Percentiles rank a stretch among this genome's conserved stretches.
Conservation (phyloP, 2,797 vertebrate genomes). For the Hapalemur alaotrensis region DNA sequence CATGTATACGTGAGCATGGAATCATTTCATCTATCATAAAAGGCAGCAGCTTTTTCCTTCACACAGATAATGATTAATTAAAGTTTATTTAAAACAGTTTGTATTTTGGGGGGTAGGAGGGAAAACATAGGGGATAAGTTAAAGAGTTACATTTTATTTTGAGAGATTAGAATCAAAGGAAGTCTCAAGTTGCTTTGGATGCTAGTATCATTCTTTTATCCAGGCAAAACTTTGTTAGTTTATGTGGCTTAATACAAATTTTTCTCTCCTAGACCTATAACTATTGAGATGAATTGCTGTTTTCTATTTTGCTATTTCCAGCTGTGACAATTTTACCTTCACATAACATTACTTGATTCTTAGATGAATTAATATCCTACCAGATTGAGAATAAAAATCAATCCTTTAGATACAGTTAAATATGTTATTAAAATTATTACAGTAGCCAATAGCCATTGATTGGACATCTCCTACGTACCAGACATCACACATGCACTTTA, state of each 20-base stretch:
- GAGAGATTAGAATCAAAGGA: conserved; percentile 25
- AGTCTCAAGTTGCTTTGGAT: neutral
- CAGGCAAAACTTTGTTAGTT: neutral
- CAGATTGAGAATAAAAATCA: neutral
- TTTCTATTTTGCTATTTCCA: neutral
- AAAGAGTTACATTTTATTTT: conserved; percentile 34
- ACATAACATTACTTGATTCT: neutral
- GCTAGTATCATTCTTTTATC: neutral
- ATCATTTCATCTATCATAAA: conserved; percentile 1
- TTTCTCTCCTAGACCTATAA: neutral
- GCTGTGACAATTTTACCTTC: neutral
- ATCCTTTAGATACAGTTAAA: neutral
- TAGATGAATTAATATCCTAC: neutral
- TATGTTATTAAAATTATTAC: neutral
- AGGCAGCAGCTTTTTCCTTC: neutral
- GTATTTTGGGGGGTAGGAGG: neutral
- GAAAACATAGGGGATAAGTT: neutral
- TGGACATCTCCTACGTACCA: neutral
- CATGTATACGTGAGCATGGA: neutral
- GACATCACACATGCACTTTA: neutral
- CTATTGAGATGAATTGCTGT: neutral
- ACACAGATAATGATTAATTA: neutral
- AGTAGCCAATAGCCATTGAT: neutral
- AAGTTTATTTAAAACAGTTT: conserved; percentile 16
- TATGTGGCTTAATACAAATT: neutral